Evolutionary conservation across 2,113 vertebrate species (phyloP), one percentile per base, ranked within the genome.

Genomic region (Rhea americana): DNA sequence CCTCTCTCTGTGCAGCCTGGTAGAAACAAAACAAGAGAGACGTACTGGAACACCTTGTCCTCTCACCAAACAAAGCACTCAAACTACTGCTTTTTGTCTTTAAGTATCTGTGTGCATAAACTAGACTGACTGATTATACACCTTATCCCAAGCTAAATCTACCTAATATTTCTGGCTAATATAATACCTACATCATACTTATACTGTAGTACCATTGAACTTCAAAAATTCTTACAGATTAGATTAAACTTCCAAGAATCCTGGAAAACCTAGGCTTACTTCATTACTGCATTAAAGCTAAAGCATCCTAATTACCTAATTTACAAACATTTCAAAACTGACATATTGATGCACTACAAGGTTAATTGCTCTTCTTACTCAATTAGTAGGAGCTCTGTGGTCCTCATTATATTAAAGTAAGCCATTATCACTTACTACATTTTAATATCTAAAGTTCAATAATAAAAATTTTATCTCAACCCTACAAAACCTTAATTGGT

Each of bases 351-450:
- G 95, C n/a, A 59, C 67, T 76, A 16, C 25, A 56, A 90, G 95
- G 94, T 95, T 95, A 96, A 96, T 96, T 95, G 94, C 61, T 94
- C 41, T n/a, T 91, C 68, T 63, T 90, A 65, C 41, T 82, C 91
- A 94, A 88, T 95, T 95, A 94, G 85, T 77, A 53, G 51, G 83
- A 93, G 77, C 16, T 19, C 55, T 50, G 4, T 74, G 68, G 65
- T 87, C 65, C 90, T 93, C 71, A 50, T 90, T 90, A 59, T 70
- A 82, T 88, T 55, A 88, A 95, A 95, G 87, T 21, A 77, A 93
- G 68, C 51, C 65, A 95, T 96, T 95, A 96, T 82, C 91, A 90
- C 93, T 90, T 90, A 10, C 37, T 59, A 8, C 5, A 4, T 63
- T 90, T 90, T 81, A 45, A 10, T 59, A 81, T 11, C 50, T 13